These are phyloP conservation scores for Siniperca knerii DNA, from an alignment of 2,113 vertebrate genomes.

Conservation along the genomic window DNA sequence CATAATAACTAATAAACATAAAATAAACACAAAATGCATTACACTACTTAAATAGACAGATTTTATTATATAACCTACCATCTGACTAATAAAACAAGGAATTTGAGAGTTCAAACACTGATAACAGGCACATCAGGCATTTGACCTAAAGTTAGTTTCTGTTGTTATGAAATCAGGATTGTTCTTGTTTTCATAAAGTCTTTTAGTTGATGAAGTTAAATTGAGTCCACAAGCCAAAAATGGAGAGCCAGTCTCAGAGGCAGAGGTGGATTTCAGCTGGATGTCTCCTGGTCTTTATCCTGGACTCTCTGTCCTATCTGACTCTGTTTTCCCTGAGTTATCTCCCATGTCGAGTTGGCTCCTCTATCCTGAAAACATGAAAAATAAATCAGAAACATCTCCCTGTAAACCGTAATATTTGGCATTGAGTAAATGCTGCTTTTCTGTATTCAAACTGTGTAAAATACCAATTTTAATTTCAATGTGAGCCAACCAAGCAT, in stretches of 20 bases:
- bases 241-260: neutral
- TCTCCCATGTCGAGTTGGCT: constrained; percentile 90
- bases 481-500: neutral
- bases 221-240: neutral
- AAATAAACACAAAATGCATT: neutral
- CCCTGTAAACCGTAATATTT: neutral
- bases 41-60: neutral
- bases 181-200: neutral
- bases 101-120: neutral
- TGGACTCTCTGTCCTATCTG: constrained; percentile 41
- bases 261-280: constrained; percentile 7
- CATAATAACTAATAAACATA: neutral
- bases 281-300: constrained; percentile 26
- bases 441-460: neutral
- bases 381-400: neutral
- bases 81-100: neutral
- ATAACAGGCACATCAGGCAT: neutral
- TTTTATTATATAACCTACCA: neutral
- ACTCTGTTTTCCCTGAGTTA: constrained; percentile 65
- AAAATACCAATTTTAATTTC: neutral
- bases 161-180: neutral
- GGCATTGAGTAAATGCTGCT: neutral
- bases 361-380: constrained; percentile 88
- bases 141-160: neutral
- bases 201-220: neutral